Evolutionary conservation across 2,888 invertebrate genomes (phyloP).

Genomic region (Sarcophaga subvicina): DNA sequence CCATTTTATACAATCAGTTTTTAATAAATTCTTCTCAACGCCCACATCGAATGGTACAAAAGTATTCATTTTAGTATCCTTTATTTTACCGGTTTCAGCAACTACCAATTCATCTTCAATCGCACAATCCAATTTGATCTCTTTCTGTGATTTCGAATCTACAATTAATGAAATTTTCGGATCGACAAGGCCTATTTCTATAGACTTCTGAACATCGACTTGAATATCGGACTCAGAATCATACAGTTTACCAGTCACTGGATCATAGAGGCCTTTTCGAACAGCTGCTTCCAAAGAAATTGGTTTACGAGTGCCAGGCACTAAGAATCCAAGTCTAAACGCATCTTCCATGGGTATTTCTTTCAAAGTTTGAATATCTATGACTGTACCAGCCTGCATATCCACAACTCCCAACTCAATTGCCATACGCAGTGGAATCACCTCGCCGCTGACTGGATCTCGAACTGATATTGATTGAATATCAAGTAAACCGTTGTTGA

Average conservation of each 20-base stretch:
- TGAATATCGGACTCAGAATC: conserved; percentile 88
- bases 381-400: conserved; percentile 87
- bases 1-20: conserved; percentile 87
- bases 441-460: conserved; percentile 88
- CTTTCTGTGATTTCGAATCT: conserved; percentile 88
- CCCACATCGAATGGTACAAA: conserved; percentile 88
- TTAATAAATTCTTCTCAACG: conserved; percentile 86
- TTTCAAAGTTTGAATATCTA: conserved; percentile 87
- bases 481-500: conserved; percentile 89
- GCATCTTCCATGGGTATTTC: conserved; percentile 88
- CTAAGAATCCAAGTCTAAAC: conserved; percentile 87
- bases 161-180: conserved; percentile 91
- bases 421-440: conserved; percentile 90
- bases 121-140: conserved; percentile 89
- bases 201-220: conserved; percentile 89
- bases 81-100: conserved; percentile 87
- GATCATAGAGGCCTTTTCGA: conserved; percentile 87
- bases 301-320: conserved; percentile 87
- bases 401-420: conserved; percentile 90
- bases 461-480: conserved; percentile 89
- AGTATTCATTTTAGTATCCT: conserved; percentile 87
- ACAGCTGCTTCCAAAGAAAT: conserved; percentile 91
- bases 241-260: conserved; percentile 86
- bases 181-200: conserved; percentile 90
- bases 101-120: conserved; percentile 87